Conservation (phyloP, 2,113 vertebrate species). For the Tonatia bakeri region DNA sequence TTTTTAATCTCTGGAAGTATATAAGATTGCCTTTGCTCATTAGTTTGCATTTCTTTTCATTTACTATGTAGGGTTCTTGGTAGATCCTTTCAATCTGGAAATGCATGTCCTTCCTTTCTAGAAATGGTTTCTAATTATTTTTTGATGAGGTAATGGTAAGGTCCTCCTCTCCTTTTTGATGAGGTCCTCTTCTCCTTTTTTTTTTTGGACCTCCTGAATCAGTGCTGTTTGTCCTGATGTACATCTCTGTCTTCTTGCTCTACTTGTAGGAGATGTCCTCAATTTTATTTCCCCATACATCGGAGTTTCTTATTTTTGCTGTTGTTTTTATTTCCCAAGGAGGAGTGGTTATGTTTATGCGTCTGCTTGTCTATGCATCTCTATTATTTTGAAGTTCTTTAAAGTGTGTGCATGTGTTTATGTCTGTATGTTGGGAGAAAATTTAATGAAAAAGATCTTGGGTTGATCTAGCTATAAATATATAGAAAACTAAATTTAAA, state of each 20-base stretch:
- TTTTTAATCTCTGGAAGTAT: not conserved
- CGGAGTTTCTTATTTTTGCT: constrained; percentile 8
- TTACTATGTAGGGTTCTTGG: not conserved
- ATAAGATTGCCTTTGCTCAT: not conserved
- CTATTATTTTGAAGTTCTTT: not conserved
- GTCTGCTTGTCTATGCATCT: not conserved
- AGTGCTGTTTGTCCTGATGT: not conserved
- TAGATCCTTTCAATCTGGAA: not conserved
- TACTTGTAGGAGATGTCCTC: not conserved
- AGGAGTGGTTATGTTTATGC: not conserved
- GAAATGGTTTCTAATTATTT: not conserved
- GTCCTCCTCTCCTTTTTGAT: not conserved
- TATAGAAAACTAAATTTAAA: constrained; percentile 9
- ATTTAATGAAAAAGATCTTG: not conserved
- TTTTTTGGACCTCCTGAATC: not conserved
- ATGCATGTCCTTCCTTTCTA: not conserved
- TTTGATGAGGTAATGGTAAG: no score
- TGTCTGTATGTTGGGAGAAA: not conserved
- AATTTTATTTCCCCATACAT: not conserved
- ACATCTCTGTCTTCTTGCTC: not conserved
- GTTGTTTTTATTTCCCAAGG: not conserved
- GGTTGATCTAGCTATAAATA: not conserved
- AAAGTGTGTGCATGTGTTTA: not conserved
- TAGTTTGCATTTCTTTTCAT: not conserved
- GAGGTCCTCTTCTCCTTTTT: not conserved